Percentiles rank a stretch among this genome's conserved stretches.
Evolutionary conservation across 2,888 invertebrate genomes (phyloP).

Genomic region (Euphydryas editha): DNA sequence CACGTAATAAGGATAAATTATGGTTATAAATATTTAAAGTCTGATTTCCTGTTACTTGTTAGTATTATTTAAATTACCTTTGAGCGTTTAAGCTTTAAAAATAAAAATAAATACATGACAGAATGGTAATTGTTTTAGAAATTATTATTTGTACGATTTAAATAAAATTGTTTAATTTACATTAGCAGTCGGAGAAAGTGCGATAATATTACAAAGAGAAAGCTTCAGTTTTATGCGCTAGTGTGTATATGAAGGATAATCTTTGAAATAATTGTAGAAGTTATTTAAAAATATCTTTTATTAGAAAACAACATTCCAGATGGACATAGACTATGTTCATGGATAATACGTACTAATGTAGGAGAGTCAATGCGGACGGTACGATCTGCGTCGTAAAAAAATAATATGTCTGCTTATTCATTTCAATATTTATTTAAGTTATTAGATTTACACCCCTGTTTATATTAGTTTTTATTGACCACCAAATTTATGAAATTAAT

Average conservation of each 20-base stretch:
- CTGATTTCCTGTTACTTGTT: conserved; percentile 16
- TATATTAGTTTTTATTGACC: neutral
- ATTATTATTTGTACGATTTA: neutral
- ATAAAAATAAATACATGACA: conserved; percentile 6
- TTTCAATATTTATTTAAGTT: neutral
- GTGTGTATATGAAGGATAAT: too few species aligned
- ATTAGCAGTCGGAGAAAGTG: neutral
- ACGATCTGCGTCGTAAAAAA: too few species aligned
- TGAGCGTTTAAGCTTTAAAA: neutral
- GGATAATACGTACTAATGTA: too few species aligned
- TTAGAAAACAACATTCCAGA: neutral
- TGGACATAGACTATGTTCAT: too few species aligned
- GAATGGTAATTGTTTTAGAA: neutral
- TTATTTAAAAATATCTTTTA: neutral
- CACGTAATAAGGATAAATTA: conserved; percentile 18
- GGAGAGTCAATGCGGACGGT: too few species aligned
- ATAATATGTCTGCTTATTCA: too few species aligned
- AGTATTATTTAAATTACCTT: neutral
- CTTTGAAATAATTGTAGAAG: too few species aligned
- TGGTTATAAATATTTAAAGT: conserved; percentile 10
- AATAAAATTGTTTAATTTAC: neutral
- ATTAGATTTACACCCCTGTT: neutral
- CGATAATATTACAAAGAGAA: too few species aligned
- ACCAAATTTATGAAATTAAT: neutral
- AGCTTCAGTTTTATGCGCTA: too few species aligned